Base-by-base conservation (phyloP, 2,888 invertebrate species). In the Polydesmus complanatus region DNA sequence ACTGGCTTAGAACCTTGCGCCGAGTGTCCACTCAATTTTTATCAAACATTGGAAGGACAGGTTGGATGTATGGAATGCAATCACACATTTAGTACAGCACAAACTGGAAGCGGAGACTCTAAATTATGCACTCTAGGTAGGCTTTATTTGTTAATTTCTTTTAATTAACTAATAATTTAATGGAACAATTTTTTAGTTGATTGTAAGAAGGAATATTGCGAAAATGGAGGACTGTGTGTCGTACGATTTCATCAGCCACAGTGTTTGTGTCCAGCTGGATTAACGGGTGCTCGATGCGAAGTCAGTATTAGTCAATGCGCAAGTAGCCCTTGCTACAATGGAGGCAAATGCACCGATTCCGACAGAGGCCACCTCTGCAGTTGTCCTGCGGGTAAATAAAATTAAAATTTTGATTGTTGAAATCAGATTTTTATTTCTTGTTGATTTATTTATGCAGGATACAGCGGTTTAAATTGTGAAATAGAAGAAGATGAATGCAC, bases 231-330 rank as follows among this genome's bases (percentile, higher is more conserved):
- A 11, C 78, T 92, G 1, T 93, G 93, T 71, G 83, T 91, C 5
- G 88, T 91, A 1, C 85, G 89, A 81, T 87, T 88, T 50, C 93
- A 93, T 68, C 85, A 85, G 57, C 80, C 91, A 53, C 90, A 90
- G 72, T 94, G 94, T 72, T 88, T 90, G 77, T 94, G 94, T 68
- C 92, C 93, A 0, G 92, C 92, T 69, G 93, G 93, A 59, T 95
- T 93, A 75, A 90, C 91, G 0, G 95, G 95, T 61, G 81, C 88
- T 63, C 82, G 89, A 63, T 96, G 95, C 74, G 94, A 96, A 77
- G 82, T 90, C 64, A 96, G 96, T 68, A 90, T 95, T 55, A 89
- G 95, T 70, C 95, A 95, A 71, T 96, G 96, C 72, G 85, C 86
- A 3, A 93, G 93, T 5, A 86, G 87, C 68, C 95, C 95, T 21